A percentile compares a stretch with the other conserved stretches of the same genome.
Evolutionary conservation across 2,113 vertebrate genomes (phyloP).

Genomic region (Esox niger): DNA sequence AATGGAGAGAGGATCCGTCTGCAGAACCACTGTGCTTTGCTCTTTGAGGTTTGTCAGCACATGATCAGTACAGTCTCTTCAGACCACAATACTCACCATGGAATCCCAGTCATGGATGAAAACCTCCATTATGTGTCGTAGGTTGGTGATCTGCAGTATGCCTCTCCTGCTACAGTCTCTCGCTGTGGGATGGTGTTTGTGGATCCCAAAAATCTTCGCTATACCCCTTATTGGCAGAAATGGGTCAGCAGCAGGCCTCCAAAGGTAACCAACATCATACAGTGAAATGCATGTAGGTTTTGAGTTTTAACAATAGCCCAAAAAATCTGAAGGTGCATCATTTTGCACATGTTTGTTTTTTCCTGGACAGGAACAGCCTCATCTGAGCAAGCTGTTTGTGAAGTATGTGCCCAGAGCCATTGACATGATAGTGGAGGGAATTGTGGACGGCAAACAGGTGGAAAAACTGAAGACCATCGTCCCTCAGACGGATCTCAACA

Average conservation of each 20-base stretch:
- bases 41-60: constrained; percentile 83
- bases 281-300: neutral
- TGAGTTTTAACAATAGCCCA: neutral
- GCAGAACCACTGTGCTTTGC: constrained; percentile 87
- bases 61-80: constrained; percentile 1
- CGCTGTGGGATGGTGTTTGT: constrained; percentile 97
- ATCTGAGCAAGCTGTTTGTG: constrained; percentile 78
- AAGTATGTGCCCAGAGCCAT: constrained; percentile 87
- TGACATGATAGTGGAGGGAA: constrained; percentile 87
- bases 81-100: neutral
- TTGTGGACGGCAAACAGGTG: constrained; percentile 82
- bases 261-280: constrained; percentile 66
- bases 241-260: constrained; percentile 79
- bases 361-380: constrained; percentile 65
- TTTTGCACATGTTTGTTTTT: neutral
- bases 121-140: constrained; percentile 44
- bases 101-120: constrained; percentile 4
- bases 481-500: constrained; percentile 92
- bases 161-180: constrained; percentile 95
- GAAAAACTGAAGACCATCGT: constrained; percentile 85
- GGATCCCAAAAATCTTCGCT: constrained; percentile 93
- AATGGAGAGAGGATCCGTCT: constrained; percentile 94
- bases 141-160: constrained; percentile 95
- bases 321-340: neutral
- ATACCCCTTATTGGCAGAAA: constrained; percentile 87